Conservation (phyloP, 2,888 invertebrate species). For the Acleris laterana region DNA sequence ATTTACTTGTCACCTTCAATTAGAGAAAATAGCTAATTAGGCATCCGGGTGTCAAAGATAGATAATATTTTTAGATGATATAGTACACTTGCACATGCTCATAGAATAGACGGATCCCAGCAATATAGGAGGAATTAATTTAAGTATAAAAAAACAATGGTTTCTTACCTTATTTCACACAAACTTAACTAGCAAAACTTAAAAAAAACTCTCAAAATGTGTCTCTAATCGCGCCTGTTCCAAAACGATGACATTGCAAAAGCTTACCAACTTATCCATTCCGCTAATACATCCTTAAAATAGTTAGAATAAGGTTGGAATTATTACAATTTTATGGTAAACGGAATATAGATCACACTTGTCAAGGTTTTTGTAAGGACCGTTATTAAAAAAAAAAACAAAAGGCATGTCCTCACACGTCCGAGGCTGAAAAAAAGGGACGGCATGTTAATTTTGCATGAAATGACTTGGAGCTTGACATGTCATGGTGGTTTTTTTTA, state of each 20-base stretch:
- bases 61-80: too few species aligned
- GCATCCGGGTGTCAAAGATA: too few species aligned
- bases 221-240: conserved; percentile 57
- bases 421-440: conserved; percentile 59
- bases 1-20: too few species aligned
- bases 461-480: conserved; percentile 62
- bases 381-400: conserved; percentile 61
- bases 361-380: conserved; percentile 44
- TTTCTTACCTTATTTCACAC: not conserved
- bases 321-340: conserved; percentile 9
- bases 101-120: not conserved
- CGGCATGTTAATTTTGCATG: conserved; percentile 75
- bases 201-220: conserved; percentile 47
- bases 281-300: not conserved
- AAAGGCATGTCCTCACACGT: conserved; percentile 58
- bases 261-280: conserved; percentile 36
- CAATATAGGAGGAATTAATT: not conserved
- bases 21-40: too few species aligned
- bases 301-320: conserved; percentile 29
- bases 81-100: not conserved
- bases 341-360: conserved; percentile 12
- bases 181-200: conserved; percentile 20
- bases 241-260: conserved; percentile 62
- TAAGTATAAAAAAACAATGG: not conserved
- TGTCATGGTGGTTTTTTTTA: conserved; percentile 19